phyloP scores from a whole-genome alignment of 2,113 vertebrate genomes.

The Archocentrus centrarchus region DNA sequence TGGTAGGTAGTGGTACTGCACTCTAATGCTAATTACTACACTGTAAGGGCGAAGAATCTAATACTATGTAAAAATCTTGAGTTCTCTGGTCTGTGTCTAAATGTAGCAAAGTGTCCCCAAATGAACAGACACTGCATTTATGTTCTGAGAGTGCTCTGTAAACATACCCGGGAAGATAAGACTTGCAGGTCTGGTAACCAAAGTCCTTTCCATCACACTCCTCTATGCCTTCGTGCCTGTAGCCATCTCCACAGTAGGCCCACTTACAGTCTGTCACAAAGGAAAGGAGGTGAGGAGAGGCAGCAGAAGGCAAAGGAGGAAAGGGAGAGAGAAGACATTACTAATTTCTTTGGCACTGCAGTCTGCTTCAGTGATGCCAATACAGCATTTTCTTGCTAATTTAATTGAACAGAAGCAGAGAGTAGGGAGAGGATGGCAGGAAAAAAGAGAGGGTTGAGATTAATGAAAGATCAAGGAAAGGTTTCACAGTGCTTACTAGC shows the following conservation, averaged over 20 bases:
- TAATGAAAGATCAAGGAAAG: conserved; percentile 63
- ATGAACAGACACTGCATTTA: neutral
- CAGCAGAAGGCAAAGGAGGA: neutral
- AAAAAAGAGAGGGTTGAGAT: conserved; percentile 28
- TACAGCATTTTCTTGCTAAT: conserved; percentile 71
- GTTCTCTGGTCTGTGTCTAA: neutral
- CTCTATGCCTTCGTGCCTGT: conserved; percentile 89
- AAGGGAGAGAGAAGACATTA: conserved; percentile 44
- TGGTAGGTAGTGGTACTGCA: neutral
- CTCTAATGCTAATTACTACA: neutral
- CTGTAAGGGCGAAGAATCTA: neutral
- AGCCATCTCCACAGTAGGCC: conserved; percentile 95
- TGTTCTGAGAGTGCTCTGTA: neutral
- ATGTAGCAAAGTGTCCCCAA: neutral
- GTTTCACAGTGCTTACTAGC: conserved; percentile 34
- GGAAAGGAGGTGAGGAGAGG: conserved; percentile 1
- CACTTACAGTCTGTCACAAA: conserved; percentile 86
- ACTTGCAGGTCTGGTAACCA: conserved; percentile 92
- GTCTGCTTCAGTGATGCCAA: conserved; percentile 54
- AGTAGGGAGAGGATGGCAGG: conserved; percentile 37
- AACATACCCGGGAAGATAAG: conserved; percentile 94
- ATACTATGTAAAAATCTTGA: neutral
- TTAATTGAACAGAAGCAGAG: conserved; percentile 61
- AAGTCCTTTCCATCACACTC: conserved; percentile 97
- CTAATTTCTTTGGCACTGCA: conserved; percentile 66